Percentiles rank a stretch among this genome's conserved stretches.
Evolutionary conservation across 2,797 vertebrate genomes (phyloP).

Genomic region (Alcedo atthis): DNA sequence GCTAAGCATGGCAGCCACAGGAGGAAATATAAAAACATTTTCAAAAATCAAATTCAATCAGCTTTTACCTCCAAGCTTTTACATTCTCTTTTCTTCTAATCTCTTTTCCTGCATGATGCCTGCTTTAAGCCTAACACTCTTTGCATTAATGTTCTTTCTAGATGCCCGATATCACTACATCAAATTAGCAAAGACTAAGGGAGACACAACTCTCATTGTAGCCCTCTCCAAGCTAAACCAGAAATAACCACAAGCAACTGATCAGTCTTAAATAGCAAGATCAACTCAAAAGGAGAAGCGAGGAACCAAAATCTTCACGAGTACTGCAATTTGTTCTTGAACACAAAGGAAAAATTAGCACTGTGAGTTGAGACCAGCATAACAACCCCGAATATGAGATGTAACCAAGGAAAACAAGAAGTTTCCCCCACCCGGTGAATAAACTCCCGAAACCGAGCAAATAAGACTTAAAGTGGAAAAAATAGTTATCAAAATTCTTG

Average conservation of each 20-base stretch:
- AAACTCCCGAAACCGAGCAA: neutral
- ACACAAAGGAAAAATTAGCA: neutral
- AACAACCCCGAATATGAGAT: neutral
- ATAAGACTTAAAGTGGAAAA: neutral
- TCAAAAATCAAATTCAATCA: constrained; percentile 67
- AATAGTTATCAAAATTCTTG: neutral
- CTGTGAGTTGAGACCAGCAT: neutral
- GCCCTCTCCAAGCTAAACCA: neutral
- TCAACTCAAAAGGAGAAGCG: neutral
- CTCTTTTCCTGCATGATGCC: neutral
- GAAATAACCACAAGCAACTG: neutral
- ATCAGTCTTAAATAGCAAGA: neutral
- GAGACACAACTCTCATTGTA: neutral
- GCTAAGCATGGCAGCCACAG: constrained; percentile 52
- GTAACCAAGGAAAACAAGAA: neutral
- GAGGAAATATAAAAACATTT: constrained; percentile 57
- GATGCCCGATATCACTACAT: constrained; percentile 1
- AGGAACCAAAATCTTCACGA: neutral
- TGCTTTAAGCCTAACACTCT: constrained; percentile 13
- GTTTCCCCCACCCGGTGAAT: neutral
- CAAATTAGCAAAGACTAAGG: constrained; percentile 4
- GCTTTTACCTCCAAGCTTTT: constrained; percentile 52
- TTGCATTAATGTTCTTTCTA: constrained; percentile 3
- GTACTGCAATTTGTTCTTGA: neutral
- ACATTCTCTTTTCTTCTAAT: constrained; percentile 48